phyloP scores from a whole-genome alignment of 2,113 vertebrate species.

The Tetrax tetrax region DNA sequence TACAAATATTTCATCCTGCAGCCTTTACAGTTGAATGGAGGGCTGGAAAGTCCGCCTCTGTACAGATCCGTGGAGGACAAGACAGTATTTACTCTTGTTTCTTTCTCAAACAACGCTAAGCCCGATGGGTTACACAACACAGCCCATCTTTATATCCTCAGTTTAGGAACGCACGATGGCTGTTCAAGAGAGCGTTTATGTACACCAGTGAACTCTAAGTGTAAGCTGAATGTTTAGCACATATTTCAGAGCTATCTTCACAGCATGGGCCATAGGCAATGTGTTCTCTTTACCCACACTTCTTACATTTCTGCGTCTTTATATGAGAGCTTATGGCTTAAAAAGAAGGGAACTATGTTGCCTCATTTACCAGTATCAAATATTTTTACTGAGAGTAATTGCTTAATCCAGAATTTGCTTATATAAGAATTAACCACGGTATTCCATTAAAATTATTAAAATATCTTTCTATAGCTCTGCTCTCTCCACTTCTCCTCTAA shows the following conservation, averaged over 20 bases:
- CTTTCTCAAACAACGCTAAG: background rate
- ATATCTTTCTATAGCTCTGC: conserved; percentile 4
- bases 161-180: background rate
- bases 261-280: background rate
- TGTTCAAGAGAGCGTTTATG: background rate
- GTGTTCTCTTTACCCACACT: background rate
- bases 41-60: background rate
- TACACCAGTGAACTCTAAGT: background rate
- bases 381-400: background rate
- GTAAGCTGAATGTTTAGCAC: background rate
- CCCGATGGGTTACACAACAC: background rate
- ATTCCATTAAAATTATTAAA: conserved; percentile 43
- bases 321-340: background rate
- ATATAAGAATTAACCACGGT: background rate
- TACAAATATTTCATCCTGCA: background rate
- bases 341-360: background rate
- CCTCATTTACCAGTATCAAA: background rate
- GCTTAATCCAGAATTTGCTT: background rate
- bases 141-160: background rate
- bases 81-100: background rate
- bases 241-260: conserved; percentile 29
- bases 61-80: background rate
- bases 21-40: background rate
- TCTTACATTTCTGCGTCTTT: background rate
- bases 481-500: conserved; percentile 3